A percentile compares a stretch with the other conserved stretches of the same genome.
These are phyloP conservation scores for Stenoptilia bipunctidactyla DNA, from an alignment of 2,888 invertebrate genomes.

Conservation along the genomic window DNA sequence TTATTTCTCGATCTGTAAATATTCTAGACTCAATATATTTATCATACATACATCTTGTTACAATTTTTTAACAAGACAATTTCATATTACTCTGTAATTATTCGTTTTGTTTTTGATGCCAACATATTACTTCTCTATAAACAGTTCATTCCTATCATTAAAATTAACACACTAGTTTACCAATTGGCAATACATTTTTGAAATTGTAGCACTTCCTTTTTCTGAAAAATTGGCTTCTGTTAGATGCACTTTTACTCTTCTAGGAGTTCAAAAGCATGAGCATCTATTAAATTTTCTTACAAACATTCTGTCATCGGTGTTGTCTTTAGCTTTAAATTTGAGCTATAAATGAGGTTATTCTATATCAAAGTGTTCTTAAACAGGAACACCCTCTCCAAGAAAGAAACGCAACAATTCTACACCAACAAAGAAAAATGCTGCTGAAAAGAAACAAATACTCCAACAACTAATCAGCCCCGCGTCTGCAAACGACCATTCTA, in stretches of 20 bases:
- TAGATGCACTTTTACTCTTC: conserved; percentile 35
- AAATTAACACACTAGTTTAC: conserved; percentile 2
- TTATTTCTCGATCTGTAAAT: too few species aligned
- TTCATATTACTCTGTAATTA: too few species aligned
- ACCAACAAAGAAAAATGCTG: conserved; percentile 80
- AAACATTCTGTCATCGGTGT: conserved; percentile 9
- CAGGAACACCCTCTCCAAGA: conserved; percentile 83
- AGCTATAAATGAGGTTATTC: not conserved
- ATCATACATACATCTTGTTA: too few species aligned
- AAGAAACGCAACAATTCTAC: conserved; percentile 86
- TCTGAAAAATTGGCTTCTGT: conserved; percentile 57
- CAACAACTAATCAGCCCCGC: conserved; percentile 83
- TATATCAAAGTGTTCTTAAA: conserved; percentile 12
- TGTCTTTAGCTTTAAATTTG: not conserved
- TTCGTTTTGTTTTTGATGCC: too few species aligned
- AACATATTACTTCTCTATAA: too few species aligned
- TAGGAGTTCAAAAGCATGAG: conserved; percentile 36
- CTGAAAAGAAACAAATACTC: conserved; percentile 83
- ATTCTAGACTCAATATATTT: too few species aligned
- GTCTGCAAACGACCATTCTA: conserved; percentile 70
- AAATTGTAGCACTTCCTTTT: conserved; percentile 5
- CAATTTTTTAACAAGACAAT: too few species aligned
- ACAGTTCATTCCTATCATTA: too few species aligned
- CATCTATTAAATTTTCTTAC: conserved; percentile 17
- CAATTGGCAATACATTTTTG: conserved; percentile 9